phyloP scores from a whole-genome alignment of 2,113 vertebrate species.

The Ramphastos sulfuratus region DNA sequence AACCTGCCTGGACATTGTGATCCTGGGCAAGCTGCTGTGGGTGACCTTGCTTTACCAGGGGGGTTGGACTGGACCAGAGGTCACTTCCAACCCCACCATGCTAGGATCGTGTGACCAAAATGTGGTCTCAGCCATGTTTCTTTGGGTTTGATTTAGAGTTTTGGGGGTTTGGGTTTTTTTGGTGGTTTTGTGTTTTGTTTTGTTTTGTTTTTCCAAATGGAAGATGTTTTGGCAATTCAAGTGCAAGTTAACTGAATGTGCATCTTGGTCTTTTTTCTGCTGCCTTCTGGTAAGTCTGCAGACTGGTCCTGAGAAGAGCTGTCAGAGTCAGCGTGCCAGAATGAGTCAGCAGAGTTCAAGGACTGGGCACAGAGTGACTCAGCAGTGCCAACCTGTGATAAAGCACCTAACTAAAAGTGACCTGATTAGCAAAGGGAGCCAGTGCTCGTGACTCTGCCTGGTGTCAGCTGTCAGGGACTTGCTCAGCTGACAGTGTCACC shows the following conservation, averaged over 20 bases:
- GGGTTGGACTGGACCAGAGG: too few species aligned
- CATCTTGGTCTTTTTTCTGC: background rate
- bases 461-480: slow-evolving; percentile 1
- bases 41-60: too few species aligned
- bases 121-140: background rate
- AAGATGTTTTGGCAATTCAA: background rate
- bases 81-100: too few species aligned
- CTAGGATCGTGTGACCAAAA: background rate
- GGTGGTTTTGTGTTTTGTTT: too few species aligned
- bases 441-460: slow-evolving; percentile 13
- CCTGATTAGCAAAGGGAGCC: slow-evolving; percentile 19
- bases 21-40: too few species aligned
- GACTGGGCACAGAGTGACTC: background rate
- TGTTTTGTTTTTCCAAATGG: too few species aligned
- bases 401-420: slow-evolving; percentile 10
- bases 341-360: slow-evolving; percentile 24
- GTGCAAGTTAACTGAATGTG: background rate
- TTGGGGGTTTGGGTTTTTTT: background rate
- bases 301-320: background rate
- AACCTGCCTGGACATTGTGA: too few species aligned
- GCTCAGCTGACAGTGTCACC: slow-evolving; percentile 28
- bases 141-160: background rate
- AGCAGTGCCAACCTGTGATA: background rate
- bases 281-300: background rate
- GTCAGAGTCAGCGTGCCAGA: background rate